These are phyloP conservation scores for Epinotia nisella DNA, from an alignment of 2,888 invertebrate genomes.

Conservation along the genomic window DNA sequence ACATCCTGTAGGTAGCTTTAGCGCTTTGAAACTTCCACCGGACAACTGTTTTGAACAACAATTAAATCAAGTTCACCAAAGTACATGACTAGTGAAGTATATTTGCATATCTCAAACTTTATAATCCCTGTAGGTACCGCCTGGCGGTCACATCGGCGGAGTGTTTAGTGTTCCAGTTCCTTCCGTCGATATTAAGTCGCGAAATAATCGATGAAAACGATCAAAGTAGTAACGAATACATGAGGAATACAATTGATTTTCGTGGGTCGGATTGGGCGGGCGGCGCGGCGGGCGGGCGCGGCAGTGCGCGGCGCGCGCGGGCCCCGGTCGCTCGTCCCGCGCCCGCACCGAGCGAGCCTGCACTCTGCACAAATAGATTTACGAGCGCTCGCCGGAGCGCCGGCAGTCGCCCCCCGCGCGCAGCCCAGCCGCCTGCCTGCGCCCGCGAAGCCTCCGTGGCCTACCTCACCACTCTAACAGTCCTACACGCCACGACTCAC, in stretches of 20 bases:
- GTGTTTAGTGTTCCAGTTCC: constrained; percentile 25
- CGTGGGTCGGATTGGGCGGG: constrained; percentile 45
- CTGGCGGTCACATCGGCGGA: constrained; percentile 1
- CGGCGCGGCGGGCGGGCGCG: constrained; percentile 45
- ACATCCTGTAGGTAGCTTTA: constrained; percentile 9
- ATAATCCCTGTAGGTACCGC: constrained; percentile 12
- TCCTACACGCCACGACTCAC: constrained; percentile 1
- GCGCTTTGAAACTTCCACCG: constrained; percentile 14
- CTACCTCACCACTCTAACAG: neutral
- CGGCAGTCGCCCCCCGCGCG: constrained; percentile 42
- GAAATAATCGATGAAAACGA: constrained; percentile 45
- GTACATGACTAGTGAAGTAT: neutral
- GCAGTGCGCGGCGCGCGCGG: constrained; percentile 79
- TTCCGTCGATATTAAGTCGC: constrained; percentile 39
- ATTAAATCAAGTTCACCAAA: constrained; percentile 19
- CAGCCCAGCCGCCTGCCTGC: constrained; percentile 18
- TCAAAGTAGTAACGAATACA: constrained; percentile 40
- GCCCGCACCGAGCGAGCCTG: constrained; percentile 41
- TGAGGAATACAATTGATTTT: constrained; percentile 43
- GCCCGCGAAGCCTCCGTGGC: neutral
- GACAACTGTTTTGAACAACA: constrained; percentile 31
- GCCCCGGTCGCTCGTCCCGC: constrained; percentile 63
- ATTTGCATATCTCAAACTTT: constrained; percentile 29
- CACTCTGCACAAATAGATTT: constrained; percentile 52
- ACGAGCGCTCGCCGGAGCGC: constrained; percentile 47